phyloP scores from a whole-genome alignment of 2,888 invertebrate genomes.

The Bugula neritina region DNA sequence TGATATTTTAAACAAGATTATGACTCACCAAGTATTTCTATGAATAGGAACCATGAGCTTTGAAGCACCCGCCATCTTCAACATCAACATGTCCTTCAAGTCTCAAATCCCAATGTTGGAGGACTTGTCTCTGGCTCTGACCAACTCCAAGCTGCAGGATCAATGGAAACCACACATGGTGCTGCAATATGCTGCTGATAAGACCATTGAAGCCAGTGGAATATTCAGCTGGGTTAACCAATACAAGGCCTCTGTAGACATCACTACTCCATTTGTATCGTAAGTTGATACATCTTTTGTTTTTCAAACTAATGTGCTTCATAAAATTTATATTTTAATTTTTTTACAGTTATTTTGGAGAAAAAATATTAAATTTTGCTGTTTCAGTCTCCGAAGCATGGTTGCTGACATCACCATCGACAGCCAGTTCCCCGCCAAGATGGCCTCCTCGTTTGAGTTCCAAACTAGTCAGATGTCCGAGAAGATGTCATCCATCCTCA shows the following conservation, averaged over 20 bases:
- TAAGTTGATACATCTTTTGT: background rate
- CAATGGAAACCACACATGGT: slow-evolving; percentile 16
- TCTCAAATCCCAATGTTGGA: background rate
- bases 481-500: background rate
- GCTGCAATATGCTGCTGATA: slow-evolving; percentile 31
- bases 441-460: slow-evolving; percentile 15
- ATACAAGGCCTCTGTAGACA: slow-evolving; percentile 17
- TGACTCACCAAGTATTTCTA: no score
- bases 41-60: background rate
- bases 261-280: slow-evolving; percentile 23
- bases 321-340: no score
- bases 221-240: background rate
- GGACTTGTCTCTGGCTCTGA: background rate
- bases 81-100: background rate
- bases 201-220: slow-evolving; percentile 31
- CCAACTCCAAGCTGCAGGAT: background rate
- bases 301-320: background rate
- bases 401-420: background rate
- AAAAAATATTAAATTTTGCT: no score
- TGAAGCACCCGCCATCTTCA: background rate
- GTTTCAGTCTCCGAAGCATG: background rate
- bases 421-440: background rate
- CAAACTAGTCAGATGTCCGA: background rate
- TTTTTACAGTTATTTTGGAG: no score
- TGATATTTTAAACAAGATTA: no score